These are phyloP conservation scores for Chrysolina americana DNA, from an alignment of 2,888 invertebrate genomes.

Conservation along the genomic window DNA sequence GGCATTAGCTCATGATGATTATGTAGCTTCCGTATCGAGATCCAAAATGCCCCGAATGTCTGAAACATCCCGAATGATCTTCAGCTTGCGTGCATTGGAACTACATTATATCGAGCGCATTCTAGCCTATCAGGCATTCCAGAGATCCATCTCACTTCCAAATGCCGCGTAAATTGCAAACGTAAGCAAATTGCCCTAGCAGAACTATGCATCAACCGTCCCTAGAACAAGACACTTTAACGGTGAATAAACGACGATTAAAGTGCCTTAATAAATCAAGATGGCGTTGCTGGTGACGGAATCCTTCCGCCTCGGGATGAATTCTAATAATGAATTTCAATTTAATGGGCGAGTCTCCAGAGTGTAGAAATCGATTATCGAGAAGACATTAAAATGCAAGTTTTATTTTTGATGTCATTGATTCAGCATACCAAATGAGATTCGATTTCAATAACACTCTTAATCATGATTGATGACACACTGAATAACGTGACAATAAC, in stretches of 20 bases:
- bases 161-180: conserved; percentile 32
- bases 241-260: conserved; percentile 15
- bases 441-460: no score
- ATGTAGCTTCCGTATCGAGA: no score
- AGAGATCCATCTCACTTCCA: conserved; percentile 18
- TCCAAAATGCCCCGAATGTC: no score
- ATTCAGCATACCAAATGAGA: no score
- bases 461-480: no score
- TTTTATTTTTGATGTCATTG: no score
- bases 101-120: not conserved
- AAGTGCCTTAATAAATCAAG: conserved; percentile 31
- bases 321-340: not conserved
- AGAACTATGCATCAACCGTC: conserved; percentile 16
- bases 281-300: conserved; percentile 31
- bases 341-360: not conserved
- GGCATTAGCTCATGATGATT: no score
- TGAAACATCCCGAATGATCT: no score
- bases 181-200: conserved; percentile 32
- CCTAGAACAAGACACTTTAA: conserved; percentile 31
- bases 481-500: no score
- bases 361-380: not conserved
- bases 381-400: not conserved
- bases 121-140: not conserved
- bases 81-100: no score
- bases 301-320: not conserved